These are phyloP conservation scores for Notarius quadriscutis DNA, from an alignment of 2,113 vertebrate species.

Conservation along the genomic window DNA sequence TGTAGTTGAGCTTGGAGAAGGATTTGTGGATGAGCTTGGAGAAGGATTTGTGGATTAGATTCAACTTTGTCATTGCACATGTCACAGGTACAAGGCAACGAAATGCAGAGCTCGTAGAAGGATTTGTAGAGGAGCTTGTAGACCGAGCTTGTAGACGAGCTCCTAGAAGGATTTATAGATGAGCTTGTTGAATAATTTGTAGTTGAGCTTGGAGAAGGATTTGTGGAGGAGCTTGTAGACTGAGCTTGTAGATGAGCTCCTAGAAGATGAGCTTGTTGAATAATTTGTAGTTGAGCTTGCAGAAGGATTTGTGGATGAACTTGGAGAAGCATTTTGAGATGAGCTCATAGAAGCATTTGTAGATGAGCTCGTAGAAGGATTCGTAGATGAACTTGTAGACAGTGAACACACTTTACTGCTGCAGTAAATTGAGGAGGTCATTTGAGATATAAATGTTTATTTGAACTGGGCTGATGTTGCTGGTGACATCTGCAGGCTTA, in stretches of 20 bases:
- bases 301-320: background rate
- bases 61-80: too few species aligned
- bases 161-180: background rate
- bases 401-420: conserved; percentile 10
- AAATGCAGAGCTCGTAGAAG: too few species aligned
- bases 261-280: background rate
- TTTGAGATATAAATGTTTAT: conserved; percentile 20
- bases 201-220: background rate
- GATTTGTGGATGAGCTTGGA: too few species aligned
- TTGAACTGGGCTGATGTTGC: background rate
- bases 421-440: conserved; percentile 17
- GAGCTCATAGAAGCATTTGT: too few species aligned
- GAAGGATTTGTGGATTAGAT: too few species aligned
- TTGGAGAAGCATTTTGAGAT: background rate
- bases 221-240: background rate
- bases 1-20: too few species aligned
- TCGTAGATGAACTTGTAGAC: background rate
- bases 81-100: too few species aligned
- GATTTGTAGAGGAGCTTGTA: background rate
- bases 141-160: background rate
- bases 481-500: conserved; percentile 6
- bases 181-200: too few species aligned
- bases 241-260: background rate
- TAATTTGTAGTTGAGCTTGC: background rate
- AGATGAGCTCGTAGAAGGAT: background rate